Base-by-base conservation (phyloP, 2,888 invertebrate genomes). In the Allacma fusca region DNA sequence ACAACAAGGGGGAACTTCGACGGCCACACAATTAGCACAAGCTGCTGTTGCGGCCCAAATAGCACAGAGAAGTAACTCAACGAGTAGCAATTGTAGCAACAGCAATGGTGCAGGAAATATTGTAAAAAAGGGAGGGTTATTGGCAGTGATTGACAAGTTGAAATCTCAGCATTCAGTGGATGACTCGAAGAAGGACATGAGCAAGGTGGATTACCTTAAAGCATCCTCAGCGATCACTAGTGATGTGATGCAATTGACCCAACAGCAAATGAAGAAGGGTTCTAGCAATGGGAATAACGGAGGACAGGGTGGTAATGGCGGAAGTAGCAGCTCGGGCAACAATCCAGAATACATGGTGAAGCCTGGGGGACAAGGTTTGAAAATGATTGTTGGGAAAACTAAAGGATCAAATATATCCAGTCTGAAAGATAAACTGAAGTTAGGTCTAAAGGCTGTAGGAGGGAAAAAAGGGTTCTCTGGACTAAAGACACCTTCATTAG, bases 341-440 rank as follows among this genome's bases (percentile, higher is more conserved):
- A 77, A 78, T 65, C 79, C 75, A 19, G 84, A 84, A 62, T 84
- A 84, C 77, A 81, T 80, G 68, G 82, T 84, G 7, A 84, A 82
- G 71, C 81, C 80, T 0, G 80, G 79, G 50, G 79, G 80, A 23
- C 57, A 69, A 29, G 79, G 82, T 9, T 64, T 96, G 88, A 96
- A 96, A 87, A 91, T 96, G 75, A 96, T 95, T 1, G 95, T 96
- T 29, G 96, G 95, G 85, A 96, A 96, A 88, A 94, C 95, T 0
- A 84, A 85, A 40, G 83, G 83, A 50, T 82, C 81, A 9, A 44
- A 26, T 44, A 89, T 92, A 85, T 90, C 91, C 85, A 93, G 59
- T n/a, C n/a, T 50, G 16, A 78, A 78, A 23, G 65, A 71, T 24
- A 78, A 73, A 43, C 19, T 77, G 1, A 68, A 71, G 44, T 23